Base-by-base conservation (phyloP, 1,140 invertebrate species). In the Procambarus clarkii region DNA sequence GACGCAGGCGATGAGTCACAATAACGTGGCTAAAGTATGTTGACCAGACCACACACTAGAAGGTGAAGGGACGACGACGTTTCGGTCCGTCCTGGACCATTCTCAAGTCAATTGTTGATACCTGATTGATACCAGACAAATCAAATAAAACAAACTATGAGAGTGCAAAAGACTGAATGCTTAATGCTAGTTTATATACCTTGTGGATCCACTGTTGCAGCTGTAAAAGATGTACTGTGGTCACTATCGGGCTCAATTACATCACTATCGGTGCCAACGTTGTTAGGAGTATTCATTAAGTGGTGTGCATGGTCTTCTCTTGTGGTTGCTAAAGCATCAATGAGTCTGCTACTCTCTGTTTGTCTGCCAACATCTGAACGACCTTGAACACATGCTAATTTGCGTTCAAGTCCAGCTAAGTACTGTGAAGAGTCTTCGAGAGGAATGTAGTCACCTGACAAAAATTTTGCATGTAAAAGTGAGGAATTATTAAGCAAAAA, bases 391-490 rank as follows among this genome's bases (percentile, higher is more conserved):
- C 86, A 44, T 3, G 91, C 91, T n/a, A 92, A 71, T 45, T 92
- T 92, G 2, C 79, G 48, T 69, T 92, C 86, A 4, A 92, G 86
- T 3, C 91, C 86, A 48, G 86, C 86, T 34, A 92, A 46, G 46
- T 92, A 92, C 71, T 92, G 86, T 48, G 50, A 60, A 3, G 91
- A 92, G 60, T 92, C 91, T 58, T 92, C 79, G 1, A 92, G 86
- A 18, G 91, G 86, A 8, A 88, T 46, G 64, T 92, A 92, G 7
- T 60, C 76, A 15, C 58, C 82, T 79, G 81, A 5, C 2, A 24
- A 54, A 84, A 77, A 74, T 74, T 74, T 54, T 54, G 34, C 34
- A 54, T 54, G 8, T 54, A 54, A 54, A 54, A 9, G 50, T 54
- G 8, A 54, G 13, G 13, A 54, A 54, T 34, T 34, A 34, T 34